A percentile compares a stretch with the other conserved stretches of the same genome.
Evolutionary conservation across 1,140 invertebrate species (phyloP).

Genomic region (Coelopa frigida): DNA sequence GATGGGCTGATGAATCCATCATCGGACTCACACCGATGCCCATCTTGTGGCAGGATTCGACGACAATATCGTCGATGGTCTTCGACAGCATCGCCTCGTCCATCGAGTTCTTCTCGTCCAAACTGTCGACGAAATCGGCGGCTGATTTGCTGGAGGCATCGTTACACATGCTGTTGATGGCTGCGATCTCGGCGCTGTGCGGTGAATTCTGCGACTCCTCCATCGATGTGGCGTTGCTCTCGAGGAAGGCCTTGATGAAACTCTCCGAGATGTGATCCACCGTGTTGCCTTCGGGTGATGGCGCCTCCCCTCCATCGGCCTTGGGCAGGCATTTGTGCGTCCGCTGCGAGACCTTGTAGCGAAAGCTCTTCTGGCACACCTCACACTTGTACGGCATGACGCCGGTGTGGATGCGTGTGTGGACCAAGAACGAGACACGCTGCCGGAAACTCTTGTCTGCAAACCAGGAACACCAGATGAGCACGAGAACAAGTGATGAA

Average conservation of each 20-base stretch:
- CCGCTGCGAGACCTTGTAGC: conserved; percentile 78
- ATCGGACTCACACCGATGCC: conserved; percentile 35
- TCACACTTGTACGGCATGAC: conserved; percentile 63
- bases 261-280: conserved; percentile 23
- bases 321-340: conserved; percentile 63
- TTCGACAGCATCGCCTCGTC: conserved; percentile 32
- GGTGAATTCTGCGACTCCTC: conserved; percentile 16
- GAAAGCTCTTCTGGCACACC: conserved; percentile 70
- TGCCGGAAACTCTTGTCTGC: conserved; percentile 80
- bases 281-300: background rate
- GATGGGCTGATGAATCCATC: no score
- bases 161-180: conserved; percentile 16
- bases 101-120: background rate
- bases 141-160: background rate
- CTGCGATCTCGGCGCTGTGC: conserved; percentile 19
- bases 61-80: conserved; percentile 43
- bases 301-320: background rate
- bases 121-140: no score
- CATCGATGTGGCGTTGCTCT: conserved; percentile 14
- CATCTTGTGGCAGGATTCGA: conserved; percentile 43
- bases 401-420: conserved; percentile 70
- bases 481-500: no score
- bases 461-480: no score
- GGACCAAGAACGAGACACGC: conserved; percentile 76
- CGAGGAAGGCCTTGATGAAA: conserved; percentile 34